phyloP scores from a whole-genome alignment of 2,113 vertebrate genomes.

The Engystomops pustulosus region DNA sequence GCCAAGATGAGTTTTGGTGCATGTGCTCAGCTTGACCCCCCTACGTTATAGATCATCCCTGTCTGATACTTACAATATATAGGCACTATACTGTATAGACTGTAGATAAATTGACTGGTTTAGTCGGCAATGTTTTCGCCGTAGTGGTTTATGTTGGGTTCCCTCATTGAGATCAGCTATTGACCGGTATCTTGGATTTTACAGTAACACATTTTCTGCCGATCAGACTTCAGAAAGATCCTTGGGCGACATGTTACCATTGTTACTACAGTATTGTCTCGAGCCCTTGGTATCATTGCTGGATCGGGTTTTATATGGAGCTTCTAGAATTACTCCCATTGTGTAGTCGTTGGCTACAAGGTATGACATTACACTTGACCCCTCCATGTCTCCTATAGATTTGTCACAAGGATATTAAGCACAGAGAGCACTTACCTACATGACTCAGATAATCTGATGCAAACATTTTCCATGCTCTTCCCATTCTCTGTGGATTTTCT shows the following conservation, averaged over 20 bases:
- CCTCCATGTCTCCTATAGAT: background rate
- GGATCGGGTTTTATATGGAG: background rate
- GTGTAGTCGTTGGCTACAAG: background rate
- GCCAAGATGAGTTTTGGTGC: too few relatives aligned
- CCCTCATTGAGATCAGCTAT: too few relatives aligned
- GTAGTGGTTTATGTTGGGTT: too few relatives aligned
- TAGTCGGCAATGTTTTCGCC: too few relatives aligned
- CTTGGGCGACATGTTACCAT: background rate
- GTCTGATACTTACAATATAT: too few relatives aligned
- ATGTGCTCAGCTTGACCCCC: too few relatives aligned
- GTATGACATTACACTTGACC: slow-evolving; percentile 23
- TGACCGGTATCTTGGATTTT: too few relatives aligned
- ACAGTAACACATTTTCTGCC: background rate
- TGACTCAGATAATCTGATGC: too few relatives aligned
- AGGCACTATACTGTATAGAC: too few relatives aligned
- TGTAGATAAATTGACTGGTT: too few relatives aligned
- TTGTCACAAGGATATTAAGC: background rate
- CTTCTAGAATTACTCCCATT: slow-evolving; percentile 19
- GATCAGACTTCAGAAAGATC: background rate
- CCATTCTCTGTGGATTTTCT: background rate
- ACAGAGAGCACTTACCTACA: background rate
- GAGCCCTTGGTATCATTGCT: background rate
- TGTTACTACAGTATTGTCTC: background rate
- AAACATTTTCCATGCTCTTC: background rate
- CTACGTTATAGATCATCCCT: too few relatives aligned